phyloP scores from a whole-genome alignment of 1,140 invertebrate genomes.

The Stenopsyche tienmushanensis region DNA sequence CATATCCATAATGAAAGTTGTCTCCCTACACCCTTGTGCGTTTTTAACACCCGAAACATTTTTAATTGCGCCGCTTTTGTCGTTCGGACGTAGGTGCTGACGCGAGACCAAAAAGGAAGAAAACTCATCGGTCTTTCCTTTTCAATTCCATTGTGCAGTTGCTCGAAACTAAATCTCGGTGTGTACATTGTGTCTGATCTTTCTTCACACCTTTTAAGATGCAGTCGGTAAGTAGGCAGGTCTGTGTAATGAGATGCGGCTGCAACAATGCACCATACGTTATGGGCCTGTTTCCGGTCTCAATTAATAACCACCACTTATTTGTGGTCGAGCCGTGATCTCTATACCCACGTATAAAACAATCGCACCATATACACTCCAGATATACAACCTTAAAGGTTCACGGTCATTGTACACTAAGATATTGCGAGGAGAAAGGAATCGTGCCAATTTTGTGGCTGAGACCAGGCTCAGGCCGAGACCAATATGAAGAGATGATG shows the following conservation, averaged over 20 bases:
- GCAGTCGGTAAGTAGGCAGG: constrained; percentile 21
- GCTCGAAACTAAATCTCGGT: too few species aligned
- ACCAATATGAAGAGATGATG: too few species aligned
- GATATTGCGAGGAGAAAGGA: not conserved
- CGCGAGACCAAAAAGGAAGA: too few species aligned
- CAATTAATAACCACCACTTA: constrained; percentile 25
- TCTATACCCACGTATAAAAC: constrained; percentile 24
- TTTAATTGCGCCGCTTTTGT: too few species aligned
- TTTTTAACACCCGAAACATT: too few species aligned
- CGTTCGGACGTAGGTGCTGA: too few species aligned
- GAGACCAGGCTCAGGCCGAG: too few species aligned
- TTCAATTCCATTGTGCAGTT: too few species aligned
- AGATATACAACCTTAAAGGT: constrained; percentile 2
- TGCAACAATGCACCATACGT: constrained; percentile 31
- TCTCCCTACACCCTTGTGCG: too few species aligned
- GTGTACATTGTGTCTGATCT: constrained; percentile 1
- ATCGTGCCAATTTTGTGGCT: not conserved
- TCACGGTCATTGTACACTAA: constrained; percentile 4
- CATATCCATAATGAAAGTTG: too few species aligned
- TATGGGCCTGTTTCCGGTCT: constrained; percentile 25
- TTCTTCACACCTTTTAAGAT: constrained; percentile 18
- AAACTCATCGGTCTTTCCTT: too few species aligned
- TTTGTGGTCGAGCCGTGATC: constrained; percentile 2
- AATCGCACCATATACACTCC: not conserved
- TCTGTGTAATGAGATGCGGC: constrained; percentile 10